These are phyloP conservation scores for Tolypeutes matacus DNA, from an alignment of 2,797 vertebrate genomes.

Conservation along the genomic window DNA sequence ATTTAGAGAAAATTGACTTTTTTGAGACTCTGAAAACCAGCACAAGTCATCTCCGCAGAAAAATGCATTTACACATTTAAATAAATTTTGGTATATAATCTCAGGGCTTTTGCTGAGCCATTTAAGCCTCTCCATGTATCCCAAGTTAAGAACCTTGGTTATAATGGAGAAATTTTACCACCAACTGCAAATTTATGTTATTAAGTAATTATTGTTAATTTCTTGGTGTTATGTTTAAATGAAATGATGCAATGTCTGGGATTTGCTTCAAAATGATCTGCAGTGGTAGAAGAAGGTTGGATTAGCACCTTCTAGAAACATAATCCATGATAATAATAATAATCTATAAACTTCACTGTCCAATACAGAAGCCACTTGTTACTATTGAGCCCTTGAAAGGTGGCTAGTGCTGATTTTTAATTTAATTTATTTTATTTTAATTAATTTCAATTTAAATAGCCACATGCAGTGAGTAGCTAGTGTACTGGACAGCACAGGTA, in stretches of 20 bases:
- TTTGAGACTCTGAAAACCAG: slow-evolving; percentile 1
- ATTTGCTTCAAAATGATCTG: background rate
- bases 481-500: background rate
- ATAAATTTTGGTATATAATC: background rate
- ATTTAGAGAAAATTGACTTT: slow-evolving; percentile 18
- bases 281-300: accelerated
- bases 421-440: too few species aligned
- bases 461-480: too few species aligned
- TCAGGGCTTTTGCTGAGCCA: background rate
- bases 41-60: background rate
- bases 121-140: background rate
- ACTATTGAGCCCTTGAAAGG: background rate
- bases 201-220: background rate
- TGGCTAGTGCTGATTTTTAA: background rate
- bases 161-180: background rate
- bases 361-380: background rate
- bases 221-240: background rate
- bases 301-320: background rate
- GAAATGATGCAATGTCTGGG: background rate
- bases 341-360: background rate
- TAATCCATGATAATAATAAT: too few species aligned
- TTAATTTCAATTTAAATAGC: background rate
- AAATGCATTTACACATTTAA: background rate
- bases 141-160: background rate
- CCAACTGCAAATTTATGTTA: background rate